Base-by-base conservation (phyloP, 2,113 vertebrate species). In the Seriola aureovittata region DNA sequence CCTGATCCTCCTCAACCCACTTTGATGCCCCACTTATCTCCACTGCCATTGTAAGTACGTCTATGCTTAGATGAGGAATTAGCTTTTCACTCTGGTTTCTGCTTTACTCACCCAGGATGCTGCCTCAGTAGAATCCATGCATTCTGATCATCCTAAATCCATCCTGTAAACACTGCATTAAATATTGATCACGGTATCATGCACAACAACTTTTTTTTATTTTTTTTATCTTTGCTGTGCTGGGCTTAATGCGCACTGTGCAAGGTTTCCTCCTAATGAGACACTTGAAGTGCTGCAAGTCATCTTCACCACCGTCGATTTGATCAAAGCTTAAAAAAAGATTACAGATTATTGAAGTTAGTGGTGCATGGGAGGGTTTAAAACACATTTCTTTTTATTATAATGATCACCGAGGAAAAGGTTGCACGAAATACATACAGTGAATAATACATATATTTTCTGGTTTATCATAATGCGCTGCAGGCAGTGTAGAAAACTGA, bases 141-240 rank as follows among this genome's bases (percentile, higher is more conserved):
- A 81, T 82, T 85, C 81, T 55, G 68, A 85, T 90, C 38, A 4
- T 75, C 64, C 73, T 42, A 9, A 85, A 89, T 77, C 66, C 72
- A 74, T 55, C 79, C 84, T 79, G 87, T 81, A 90, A 89, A 89
- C 79, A 77, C 75, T 13, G 29, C 85, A 91, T 92, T 79, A 92
- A 92, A 90, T 89, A 93, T 92, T 92, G 71, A 93, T 89, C 63
- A 73, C 0, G 36, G 44, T 23, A 84, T 82, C 78, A 50, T 64
- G 78, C 65, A 74, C 34, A 76, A 71, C 62, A 80, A 67, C 38
- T 66, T 75, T 63, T 67, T 75, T 67, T 54, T 60, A 54, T 63
- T 21, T 44, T 34, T 29, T 29, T 29, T 29, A 29, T 38, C 69
- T 80, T 79, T 66, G 68, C 85, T 80, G 81, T 9, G 5, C 75